Evolutionary conservation across 2,888 invertebrate genomes (phyloP), one percentile per base, ranked within the genome.

Genomic region (Drosophila formosana): DNA sequence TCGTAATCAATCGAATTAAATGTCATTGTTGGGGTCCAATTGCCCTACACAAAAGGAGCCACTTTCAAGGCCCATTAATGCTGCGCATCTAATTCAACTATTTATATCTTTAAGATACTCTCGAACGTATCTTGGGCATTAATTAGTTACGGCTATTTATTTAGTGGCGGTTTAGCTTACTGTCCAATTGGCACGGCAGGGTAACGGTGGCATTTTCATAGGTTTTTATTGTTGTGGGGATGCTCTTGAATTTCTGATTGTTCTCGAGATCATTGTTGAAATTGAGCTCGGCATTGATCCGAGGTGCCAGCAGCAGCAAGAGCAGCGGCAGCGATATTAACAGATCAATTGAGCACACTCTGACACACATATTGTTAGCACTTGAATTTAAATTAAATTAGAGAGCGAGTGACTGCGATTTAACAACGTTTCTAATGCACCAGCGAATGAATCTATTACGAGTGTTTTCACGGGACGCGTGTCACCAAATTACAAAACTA

Each of bases 131-230:
- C 26, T 37, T 26, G 11, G 34, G 9, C 11, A 13, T n/a, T 53
- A 23, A 45, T 56, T 25, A 13, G 4, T 9, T 28, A 26, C 18
- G 26, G n/a, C n/a, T 37, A 37, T 37, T 37, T 11, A n/a, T n/a
- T 37, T 37, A n/a, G 37, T 37, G 4, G n/a, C 4, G n/a, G 41
- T 18, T 50, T 45, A 11, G 91, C 94, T 95, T 93, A 95, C 96
- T 95, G 81, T 96, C 95, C 74, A 96, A 93, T 90, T 95, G 95
- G 90, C 97, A 97, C 0, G 97, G 97, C 68, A 97, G 92, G 26
- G 96, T 89, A 0, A 97, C 96, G 0, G 96, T 95, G 75, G 96
- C 95, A 84, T 96, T 96, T 91, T 96, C 96, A 73, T 94, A 95
- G 3, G 95, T 95, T 92, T 96, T 96, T 47, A 96, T 95, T 3